Percentiles rank a stretch among this genome's conserved stretches.
Conservation (phyloP, 2,113 vertebrate species). For the Sus scrofa region T2T-Sscrofa CM000814.6:110452501-110453000, state of each 20-base stretch:
- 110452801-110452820: background rate
- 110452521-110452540: background rate
- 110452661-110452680: background rate
- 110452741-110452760: background rate
- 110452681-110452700: background rate
- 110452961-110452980: slow-evolving; percentile 89
- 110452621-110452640: background rate
- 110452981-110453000: slow-evolving; percentile 90
- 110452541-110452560: background rate
- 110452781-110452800: background rate
- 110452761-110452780: background rate
- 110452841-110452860: background rate
- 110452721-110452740: background rate
- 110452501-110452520: no score
- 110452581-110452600: background rate
- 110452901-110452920: background rate
- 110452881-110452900: slow-evolving; percentile 6
- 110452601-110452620: background rate
- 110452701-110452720: background rate
- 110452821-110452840: background rate
- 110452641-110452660: background rate
- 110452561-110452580: background rate
- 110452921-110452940: background rate
- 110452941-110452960: background rate
- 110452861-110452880: background rate